Evolutionary conservation across 2,797 vertebrate species (phyloP).

Genomic region (Apodemus agrarius): DNA sequence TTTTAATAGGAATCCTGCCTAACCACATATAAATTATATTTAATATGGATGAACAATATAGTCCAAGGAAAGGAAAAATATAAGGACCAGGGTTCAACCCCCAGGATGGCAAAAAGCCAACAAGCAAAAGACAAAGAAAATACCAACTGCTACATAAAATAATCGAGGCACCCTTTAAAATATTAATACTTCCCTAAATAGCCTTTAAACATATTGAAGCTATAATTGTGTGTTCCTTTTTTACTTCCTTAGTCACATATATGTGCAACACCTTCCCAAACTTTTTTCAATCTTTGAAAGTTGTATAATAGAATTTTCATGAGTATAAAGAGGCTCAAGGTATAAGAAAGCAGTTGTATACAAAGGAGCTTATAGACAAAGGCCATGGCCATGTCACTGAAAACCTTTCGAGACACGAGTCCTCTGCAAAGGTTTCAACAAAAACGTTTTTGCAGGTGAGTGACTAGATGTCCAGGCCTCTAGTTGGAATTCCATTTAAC

Average conservation of each 20-base stretch:
- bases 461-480: not conserved
- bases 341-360: slow-evolving; percentile 3
- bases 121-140: not conserved
- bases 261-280: not conserved
- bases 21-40: slow-evolving; percentile 28
- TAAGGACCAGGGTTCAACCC: not conserved
- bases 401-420: slow-evolving; percentile 52
- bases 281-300: not conserved
- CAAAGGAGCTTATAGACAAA: not conserved
- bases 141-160: not conserved
- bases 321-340: not conserved
- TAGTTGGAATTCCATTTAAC: slow-evolving; percentile 60
- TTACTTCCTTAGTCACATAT: not conserved
- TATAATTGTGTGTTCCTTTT: not conserved
- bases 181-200: not conserved
- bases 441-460: slow-evolving; percentile 62
- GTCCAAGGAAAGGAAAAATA: slow-evolving; percentile 11
- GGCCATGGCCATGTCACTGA: not conserved
- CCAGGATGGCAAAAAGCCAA: not conserved
- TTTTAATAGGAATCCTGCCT: slow-evolving; percentile 54
- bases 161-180: slow-evolving; percentile 1
- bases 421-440: not conserved
- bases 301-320: not conserved
- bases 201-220: not conserved
- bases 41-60: slow-evolving; percentile 34